phyloP scores from a whole-genome alignment of 2,113 vertebrate species.

The Harpagus bidentatus region DNA sequence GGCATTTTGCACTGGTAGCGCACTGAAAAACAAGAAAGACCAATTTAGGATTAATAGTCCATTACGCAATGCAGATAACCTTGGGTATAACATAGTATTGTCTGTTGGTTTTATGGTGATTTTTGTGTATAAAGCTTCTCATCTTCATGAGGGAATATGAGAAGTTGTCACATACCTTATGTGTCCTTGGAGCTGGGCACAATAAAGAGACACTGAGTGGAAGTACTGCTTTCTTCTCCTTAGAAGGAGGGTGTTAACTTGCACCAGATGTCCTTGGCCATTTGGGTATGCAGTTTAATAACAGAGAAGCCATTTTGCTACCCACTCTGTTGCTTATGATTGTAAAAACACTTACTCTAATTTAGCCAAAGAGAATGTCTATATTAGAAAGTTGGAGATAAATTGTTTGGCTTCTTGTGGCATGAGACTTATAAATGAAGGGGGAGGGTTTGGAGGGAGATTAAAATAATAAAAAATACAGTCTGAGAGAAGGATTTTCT shows the following conservation, averaged over 20 bases:
- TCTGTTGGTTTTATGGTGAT: background rate
- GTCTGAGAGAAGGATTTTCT: background rate
- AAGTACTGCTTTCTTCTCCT: background rate
- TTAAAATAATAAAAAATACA: background rate
- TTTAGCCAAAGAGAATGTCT: background rate
- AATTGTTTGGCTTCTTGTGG: background rate
- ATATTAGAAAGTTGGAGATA: background rate
- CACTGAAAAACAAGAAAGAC: background rate
- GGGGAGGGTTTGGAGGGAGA: background rate
- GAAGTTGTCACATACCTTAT: background rate
- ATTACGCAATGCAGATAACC: background rate
- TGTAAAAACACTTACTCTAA: background rate
- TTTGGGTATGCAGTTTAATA: background rate
- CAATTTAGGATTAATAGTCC: background rate
- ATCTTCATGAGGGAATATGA: background rate
- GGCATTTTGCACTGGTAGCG: background rate
- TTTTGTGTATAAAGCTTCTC: background rate
- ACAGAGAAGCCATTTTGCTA: background rate
- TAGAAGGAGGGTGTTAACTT: background rate
- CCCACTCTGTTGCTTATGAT: background rate
- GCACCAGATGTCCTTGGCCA: background rate
- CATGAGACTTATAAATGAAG: background rate
- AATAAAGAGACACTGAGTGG: background rate
- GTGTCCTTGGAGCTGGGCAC: background rate
- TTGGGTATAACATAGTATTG: background rate